Evolutionary conservation across 1,140 invertebrate genomes (phyloP).

Genomic region (Leptinotarsa defecta): DNA sequence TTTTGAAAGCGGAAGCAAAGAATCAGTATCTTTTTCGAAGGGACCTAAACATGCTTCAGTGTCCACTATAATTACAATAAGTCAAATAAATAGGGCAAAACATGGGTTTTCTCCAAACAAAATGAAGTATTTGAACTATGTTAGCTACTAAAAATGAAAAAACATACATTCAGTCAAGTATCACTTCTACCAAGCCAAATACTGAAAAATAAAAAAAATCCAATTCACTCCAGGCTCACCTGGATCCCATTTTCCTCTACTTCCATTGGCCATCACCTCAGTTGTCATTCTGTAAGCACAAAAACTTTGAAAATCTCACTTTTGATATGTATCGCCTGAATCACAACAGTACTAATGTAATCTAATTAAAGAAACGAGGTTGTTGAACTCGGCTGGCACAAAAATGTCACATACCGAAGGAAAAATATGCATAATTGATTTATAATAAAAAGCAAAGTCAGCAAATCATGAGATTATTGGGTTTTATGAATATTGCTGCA

Average conservation of each 20-base stretch:
- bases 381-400: not conserved
- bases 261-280: constrained; percentile 54
- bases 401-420: not conserved
- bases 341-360: not conserved
- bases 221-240: constrained; percentile 43
- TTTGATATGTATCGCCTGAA: not conserved
- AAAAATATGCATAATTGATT: not conserved
- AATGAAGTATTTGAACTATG: no score
- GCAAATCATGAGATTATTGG: not conserved
- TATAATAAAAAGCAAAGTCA: not conserved
- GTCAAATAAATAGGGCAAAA: no score
- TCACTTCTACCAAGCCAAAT: not conserved
- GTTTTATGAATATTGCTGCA: not conserved
- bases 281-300: constrained; percentile 52
- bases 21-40: no score
- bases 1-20: no score
- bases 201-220: constrained; percentile 18
- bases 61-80: no score
- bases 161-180: not conserved
- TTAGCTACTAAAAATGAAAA: no score
- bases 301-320: not conserved
- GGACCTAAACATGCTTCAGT: no score
- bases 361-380: not conserved
- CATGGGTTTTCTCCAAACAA: no score
- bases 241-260: constrained; percentile 54